phyloP scores from a whole-genome alignment of 2,113 vertebrate species.

The Noctilio leporinus region DNA sequence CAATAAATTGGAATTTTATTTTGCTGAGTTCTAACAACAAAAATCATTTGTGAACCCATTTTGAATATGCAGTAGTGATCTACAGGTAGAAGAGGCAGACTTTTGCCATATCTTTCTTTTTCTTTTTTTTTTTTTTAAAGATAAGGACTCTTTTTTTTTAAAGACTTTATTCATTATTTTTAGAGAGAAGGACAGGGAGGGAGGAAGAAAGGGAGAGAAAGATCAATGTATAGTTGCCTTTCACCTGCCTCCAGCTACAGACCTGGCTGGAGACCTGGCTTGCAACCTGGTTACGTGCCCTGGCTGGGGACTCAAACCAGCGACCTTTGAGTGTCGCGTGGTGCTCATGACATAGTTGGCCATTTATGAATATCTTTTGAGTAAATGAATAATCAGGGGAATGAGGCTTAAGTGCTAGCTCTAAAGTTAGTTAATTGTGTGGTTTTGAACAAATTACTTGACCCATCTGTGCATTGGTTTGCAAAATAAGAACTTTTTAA shows the following conservation, averaged over 20 bases:
- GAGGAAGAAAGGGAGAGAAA: too few species aligned
- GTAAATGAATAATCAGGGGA: neutral
- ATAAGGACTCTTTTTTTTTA: too few species aligned
- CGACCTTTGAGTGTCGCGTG: too few species aligned
- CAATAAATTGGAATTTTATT: neutral
- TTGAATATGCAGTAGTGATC: neutral
- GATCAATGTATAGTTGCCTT: too few species aligned
- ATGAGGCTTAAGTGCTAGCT: neutral
- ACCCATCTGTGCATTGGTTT: neutral
- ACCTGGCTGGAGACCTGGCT: too few species aligned
- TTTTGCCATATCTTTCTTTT: neutral
- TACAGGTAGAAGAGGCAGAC: neutral
- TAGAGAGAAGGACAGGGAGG: too few species aligned
- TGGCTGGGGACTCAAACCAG: too few species aligned
- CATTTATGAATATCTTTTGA: neutral
- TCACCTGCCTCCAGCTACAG: too few species aligned
- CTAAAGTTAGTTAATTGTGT: neutral
- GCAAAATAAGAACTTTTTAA: neutral
- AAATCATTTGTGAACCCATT: neutral
- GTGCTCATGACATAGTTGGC: neutral
- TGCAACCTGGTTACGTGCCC: too few species aligned
- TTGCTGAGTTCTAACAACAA: neutral
- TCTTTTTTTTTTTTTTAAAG: too few species aligned
- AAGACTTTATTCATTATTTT: too few species aligned
- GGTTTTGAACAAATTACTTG: neutral